Evolutionary conservation across 2,113 vertebrate species (phyloP).

Genomic region (Mus spicilegus): DNA sequence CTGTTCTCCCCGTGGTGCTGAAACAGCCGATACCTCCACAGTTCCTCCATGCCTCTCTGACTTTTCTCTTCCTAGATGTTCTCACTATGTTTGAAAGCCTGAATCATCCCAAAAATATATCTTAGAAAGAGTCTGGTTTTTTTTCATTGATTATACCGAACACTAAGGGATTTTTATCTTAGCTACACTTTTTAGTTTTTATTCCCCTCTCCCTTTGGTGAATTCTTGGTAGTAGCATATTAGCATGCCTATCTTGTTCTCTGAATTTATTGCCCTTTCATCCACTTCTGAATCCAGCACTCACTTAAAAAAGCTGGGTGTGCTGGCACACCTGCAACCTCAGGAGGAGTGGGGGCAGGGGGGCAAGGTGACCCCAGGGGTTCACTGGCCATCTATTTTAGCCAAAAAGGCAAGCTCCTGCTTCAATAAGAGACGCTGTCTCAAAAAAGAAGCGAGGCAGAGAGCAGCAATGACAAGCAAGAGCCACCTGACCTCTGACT

Average conservation of each 20-base stretch:
- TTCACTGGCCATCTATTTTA: not conserved
- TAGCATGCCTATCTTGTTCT: not conserved
- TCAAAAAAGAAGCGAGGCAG: not conserved
- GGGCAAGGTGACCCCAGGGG: not conserved
- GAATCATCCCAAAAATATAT: slow-evolving; percentile 1
- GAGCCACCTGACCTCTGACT: not conserved
- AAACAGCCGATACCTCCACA: not conserved
- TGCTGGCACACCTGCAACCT: no score
- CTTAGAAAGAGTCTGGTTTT: not conserved
- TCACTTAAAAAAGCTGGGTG: not conserved
- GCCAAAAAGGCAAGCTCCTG: not conserved
- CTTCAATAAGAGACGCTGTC: not conserved
- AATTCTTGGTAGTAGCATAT: not conserved
- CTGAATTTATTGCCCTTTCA: not conserved
- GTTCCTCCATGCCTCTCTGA: not conserved
- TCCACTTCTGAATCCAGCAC: not conserved
- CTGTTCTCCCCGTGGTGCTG: not conserved
- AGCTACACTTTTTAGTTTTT: not conserved
- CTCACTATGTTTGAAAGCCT: not conserved
- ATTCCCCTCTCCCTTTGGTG: not conserved
- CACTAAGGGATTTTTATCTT: not conserved
- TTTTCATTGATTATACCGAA: not conserved
- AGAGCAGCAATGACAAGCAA: not conserved
- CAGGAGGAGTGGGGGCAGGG: no score
- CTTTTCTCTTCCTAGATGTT: not conserved